A percentile compares a stretch with the other conserved stretches of the same genome.
Evolutionary conservation across 2,888 invertebrate species (phyloP).

Genomic region (Neria commutata): DNA sequence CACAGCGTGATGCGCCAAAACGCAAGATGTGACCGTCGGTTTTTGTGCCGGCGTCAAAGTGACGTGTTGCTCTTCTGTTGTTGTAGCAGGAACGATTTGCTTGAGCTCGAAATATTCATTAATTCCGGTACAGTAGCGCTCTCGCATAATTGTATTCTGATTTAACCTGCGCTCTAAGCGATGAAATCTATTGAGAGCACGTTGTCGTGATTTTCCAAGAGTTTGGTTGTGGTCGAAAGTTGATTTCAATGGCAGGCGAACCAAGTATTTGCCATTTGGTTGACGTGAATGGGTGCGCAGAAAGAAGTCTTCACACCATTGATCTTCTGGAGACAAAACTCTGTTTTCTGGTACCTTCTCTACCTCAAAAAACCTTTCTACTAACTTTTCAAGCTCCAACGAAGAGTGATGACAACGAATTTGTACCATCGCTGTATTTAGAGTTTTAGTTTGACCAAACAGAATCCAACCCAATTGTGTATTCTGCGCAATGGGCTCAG

Average conservation of each 20-base stretch:
- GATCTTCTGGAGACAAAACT: neutral
- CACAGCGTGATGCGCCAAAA: neutral
- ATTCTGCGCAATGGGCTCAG: neutral
- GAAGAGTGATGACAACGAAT: neutral
- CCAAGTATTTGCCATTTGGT: neutral
- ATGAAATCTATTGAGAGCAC: neutral
- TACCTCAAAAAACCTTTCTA: neutral
- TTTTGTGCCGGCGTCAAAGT: neutral
- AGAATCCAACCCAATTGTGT: neutral
- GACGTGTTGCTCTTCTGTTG: neutral
- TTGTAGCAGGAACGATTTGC: neutral
- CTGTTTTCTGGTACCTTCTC: neutral
- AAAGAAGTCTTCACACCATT: constrained; percentile 1
- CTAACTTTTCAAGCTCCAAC: neutral
- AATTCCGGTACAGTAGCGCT: neutral
- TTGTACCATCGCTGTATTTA: neutral
- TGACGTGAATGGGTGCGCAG: neutral
- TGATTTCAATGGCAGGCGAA: neutral
- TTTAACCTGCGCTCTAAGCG: neutral
- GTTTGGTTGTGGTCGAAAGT: neutral
- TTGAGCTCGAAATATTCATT: neutral
- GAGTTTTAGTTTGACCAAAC: neutral
- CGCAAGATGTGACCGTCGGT: neutral
- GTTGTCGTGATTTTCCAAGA: no score
- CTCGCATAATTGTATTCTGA: neutral